phyloP scores from a whole-genome alignment of 2,113 vertebrate genomes.

The Myiopsitta monachus region DNA sequence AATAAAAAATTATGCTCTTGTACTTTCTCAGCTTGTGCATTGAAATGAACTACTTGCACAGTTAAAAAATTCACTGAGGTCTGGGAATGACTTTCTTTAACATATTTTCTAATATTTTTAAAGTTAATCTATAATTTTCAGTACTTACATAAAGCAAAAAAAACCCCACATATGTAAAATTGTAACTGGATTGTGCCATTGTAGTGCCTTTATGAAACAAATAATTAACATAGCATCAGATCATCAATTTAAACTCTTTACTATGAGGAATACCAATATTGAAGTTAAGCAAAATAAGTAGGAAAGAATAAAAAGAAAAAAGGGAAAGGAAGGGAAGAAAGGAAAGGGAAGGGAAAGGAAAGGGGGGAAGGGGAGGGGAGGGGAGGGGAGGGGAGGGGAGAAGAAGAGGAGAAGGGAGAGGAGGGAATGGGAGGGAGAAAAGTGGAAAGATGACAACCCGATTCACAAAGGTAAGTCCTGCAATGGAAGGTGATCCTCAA shows the following conservation, averaged over 20 bases:
- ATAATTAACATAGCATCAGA: neutral
- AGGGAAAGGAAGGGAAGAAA: neutral
- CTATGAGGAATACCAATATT: neutral
- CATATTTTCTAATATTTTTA: neutral
- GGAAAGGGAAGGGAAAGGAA: neutral
- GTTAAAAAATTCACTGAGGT: neutral
- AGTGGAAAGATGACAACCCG: neutral
- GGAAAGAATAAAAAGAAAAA: neutral
- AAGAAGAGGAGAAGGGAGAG: too few species aligned
- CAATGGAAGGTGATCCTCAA: neutral
- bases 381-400: too few species aligned
- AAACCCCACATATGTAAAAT: neutral
- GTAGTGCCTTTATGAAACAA: neutral
- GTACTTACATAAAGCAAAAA: neutral
- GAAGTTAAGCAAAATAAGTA: neutral
- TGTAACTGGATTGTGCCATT: neutral
- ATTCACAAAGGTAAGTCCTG: neutral
- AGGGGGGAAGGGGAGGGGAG: too few species aligned
- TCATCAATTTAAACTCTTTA: neutral
- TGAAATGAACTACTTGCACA: neutral
- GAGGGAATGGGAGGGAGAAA: neutral
- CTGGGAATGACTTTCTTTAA: neutral
- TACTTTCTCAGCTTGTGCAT: neutral
- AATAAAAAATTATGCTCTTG: neutral
- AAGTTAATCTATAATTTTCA: neutral